Evolutionary conservation across 37 sponge, comb jelly and placozoan species (phyloP).

Genomic region (Sycon ciliatum): DNA sequence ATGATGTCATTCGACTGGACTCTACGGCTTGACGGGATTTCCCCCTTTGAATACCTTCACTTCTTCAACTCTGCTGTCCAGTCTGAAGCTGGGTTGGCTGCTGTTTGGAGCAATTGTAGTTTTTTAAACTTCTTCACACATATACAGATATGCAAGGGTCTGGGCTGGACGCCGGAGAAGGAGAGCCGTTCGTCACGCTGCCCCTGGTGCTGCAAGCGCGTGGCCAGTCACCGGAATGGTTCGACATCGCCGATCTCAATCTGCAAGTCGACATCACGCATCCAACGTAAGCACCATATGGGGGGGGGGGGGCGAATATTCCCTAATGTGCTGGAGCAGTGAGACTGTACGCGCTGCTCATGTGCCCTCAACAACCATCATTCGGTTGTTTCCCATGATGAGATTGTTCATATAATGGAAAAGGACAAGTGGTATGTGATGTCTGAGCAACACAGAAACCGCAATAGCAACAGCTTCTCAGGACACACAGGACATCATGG

Average conservation of each 20-base stretch:
- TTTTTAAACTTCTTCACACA: background rate
- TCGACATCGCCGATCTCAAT: conserved; percentile 55
- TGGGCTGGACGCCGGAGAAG: conserved; percentile 66
- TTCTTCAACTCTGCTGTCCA: too few species aligned
- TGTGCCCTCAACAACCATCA: too few species aligned
- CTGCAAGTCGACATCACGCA: conserved; percentile 55
- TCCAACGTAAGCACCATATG: conserved; percentile 51
- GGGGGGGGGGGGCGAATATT: too few species aligned
- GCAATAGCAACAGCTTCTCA: too few species aligned
- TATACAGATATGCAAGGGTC: conserved; percentile 24
- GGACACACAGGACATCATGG: too few species aligned
- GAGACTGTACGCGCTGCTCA: too few species aligned
- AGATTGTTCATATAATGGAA: too few species aligned
- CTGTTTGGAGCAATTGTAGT: background rate
- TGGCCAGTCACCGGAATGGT: conserved; percentile 45
- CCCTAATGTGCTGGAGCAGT: background rate
- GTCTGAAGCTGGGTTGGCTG: background rate
- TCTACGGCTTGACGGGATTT: too few species aligned
- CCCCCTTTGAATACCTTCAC: too few species aligned
- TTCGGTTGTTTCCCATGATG: too few species aligned
- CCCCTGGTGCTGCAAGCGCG: conserved; percentile 68
- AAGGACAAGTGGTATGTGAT: background rate
- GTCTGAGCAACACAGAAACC: too few species aligned
- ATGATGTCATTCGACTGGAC: too few species aligned
- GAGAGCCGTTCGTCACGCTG: conserved; percentile 51